Evolutionary conservation across 2,113 vertebrate species (phyloP), one percentile per base, ranked within the genome.

Genomic region (Sceloporus tristichus): DNA sequence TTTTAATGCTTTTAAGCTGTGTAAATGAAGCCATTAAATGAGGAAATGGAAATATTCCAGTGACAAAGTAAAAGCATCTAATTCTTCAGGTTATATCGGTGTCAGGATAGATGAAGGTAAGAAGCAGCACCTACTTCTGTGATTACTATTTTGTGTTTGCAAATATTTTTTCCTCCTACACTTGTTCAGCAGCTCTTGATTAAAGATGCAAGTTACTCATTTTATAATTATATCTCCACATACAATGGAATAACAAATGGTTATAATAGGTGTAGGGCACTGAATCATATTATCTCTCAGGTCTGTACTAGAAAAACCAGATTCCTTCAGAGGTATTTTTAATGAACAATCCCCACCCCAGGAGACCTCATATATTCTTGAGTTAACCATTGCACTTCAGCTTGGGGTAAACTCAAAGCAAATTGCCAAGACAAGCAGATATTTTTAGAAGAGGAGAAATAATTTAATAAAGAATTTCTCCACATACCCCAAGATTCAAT

Each of bases 1-100:
- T 91, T 87, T 65, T 85, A 27, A 1, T 91, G 59, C 87, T 42
- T 54, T 86, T 70, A 79, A 78, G 79, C 42, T 0, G 54, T 1
- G 42, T 0, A 19, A 53, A 82, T 54, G 42, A 9, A 81, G 56
- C 65, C 54, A 38, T 42, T 29, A 27, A 70, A 70, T 70, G 81
- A 53, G 14, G 8, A 48, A 87, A 80, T 73, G 79, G 73, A 92
- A 88, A 7, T 0, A 48, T 21, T n/a, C 21, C 2, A 0, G 14
- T 48, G 59, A 21, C 29, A 1, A 34, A 38, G 13, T 38, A 59
- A 42, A 27, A 0, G 27, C 0, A 66, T n/a, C 0, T 76, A 18
- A 85, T 78, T 59, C 84, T 48, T 9, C 70, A 34, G 79, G 66
- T 75, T 74, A 0, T 25, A 71, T 19, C 4, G 40, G 0, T n/a